Evolutionary conservation across 1,140 invertebrate species (phyloP).

Genomic region (Drosophila lacteicornis): DNA sequence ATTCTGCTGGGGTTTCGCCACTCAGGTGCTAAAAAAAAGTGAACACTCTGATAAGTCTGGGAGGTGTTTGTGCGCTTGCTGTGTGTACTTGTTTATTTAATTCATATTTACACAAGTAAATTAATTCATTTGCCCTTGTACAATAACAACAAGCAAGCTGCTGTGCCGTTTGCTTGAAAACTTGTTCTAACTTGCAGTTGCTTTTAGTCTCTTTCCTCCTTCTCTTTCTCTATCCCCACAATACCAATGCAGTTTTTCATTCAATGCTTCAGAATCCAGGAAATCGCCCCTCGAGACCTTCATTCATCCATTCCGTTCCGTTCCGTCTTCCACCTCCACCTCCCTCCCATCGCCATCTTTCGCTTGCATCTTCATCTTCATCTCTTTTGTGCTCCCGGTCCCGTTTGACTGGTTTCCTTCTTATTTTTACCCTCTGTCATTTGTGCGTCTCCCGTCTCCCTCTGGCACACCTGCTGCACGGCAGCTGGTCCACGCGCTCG

Average conservation of each 20-base stretch:
- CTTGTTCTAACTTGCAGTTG: slow-evolving; percentile 39
- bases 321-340: slow-evolving; percentile 53
- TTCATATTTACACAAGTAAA: slow-evolving; percentile 69
- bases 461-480: slow-evolving; percentile 64
- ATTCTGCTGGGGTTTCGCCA: slow-evolving; percentile 52
- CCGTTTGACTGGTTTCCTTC: slow-evolving; percentile 75
- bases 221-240: slow-evolving; percentile 35
- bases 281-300: slow-evolving; percentile 53
- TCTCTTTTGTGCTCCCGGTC: slow-evolving; percentile 41
- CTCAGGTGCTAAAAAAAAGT: slow-evolving; percentile 60
- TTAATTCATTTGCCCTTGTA: slow-evolving; percentile 75
- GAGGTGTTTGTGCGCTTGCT: slow-evolving; percentile 12
- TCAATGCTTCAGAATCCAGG: slow-evolving; percentile 43
- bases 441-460: slow-evolving; percentile 6
- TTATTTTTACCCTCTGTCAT: slow-evolving; percentile 17
- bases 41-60: slow-evolving; percentile 44
- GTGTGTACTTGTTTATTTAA: slow-evolving; percentile 63
- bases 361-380: slow-evolving; percentile 32
- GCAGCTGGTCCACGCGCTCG: slow-evolving; percentile 70
- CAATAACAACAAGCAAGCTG: slow-evolving; percentile 50
- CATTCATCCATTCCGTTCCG: slow-evolving; percentile 47
- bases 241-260: slow-evolving; percentile 52
- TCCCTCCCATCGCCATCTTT: slow-evolving; percentile 14
- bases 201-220: slow-evolving; percentile 4
- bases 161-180: slow-evolving; percentile 27